Base-by-base conservation (phyloP, 2,888 invertebrate genomes). In the Oegoconia quadripuncta region DNA sequence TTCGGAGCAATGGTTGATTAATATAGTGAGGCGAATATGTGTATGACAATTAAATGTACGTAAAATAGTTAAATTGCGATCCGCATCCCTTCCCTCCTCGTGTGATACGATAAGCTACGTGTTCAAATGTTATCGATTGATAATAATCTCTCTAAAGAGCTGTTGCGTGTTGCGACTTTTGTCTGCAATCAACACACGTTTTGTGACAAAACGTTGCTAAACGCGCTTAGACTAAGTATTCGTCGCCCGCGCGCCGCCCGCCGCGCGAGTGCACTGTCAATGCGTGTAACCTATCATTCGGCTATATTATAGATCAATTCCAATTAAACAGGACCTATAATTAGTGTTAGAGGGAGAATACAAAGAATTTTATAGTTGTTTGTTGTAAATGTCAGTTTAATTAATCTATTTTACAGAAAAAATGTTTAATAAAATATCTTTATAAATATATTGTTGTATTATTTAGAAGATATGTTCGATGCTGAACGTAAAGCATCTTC, bases 391-490 rank as follows among this genome's bases (percentile, higher is more conserved):
- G 84, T 86, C 83, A 74, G 83, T 82, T 84, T 81, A 83, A 84
- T 80, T 83, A 81, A 83, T 77, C 80, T 84, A 82, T 86, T 86
- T 84, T 84, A 86, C 81, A 86, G 75, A 81, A 75, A 67, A 80
- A 78, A 79, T 84, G 86, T 87, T 87, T 84, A 87, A 84, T 84
- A 87, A 86, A 87, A 83, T 82, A 77, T 78, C 72, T 87, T 83
- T 87, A 76, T 84, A 87, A 84, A 74, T 76, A 74, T 59, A 42
- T 39, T 30, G 32, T 44, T 48, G 41, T 48, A 41, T 51, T 36
- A 41, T 41, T 48, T 49, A 26, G 25, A 18, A 20, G n/a, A 40
- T 44, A 42, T 50, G 44, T 47, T 22, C 33, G 42, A 37, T 41
- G 31, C 20, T 34, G 31, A 31, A 34, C 26, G 39, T 22, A 22